These are phyloP conservation scores for Dromas ardeola DNA, from an alignment of 2,113 vertebrate genomes.

Conservation along the genomic window DNA sequence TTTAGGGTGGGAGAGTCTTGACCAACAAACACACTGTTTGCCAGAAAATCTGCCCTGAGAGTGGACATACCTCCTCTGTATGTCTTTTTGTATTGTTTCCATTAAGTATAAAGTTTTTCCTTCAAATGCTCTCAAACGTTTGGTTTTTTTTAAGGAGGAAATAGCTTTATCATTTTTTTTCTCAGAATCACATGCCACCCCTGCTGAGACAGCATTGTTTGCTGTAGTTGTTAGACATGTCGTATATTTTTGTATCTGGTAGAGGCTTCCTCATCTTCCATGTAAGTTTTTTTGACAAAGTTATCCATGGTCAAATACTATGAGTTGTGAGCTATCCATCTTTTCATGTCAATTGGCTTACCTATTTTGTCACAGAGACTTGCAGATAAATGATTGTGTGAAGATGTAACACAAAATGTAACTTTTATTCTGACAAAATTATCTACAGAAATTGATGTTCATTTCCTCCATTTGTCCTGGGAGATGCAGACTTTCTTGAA, in stretches of 20 bases:
- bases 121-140: background rate
- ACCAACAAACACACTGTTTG: background rate
- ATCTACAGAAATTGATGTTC: background rate
- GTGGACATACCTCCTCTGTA: background rate
- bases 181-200: background rate
- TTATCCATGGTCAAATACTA: background rate
- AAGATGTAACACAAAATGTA: background rate
- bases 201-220: background rate
- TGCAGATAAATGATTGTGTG: background rate
- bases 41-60: background rate
- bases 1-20: background rate
- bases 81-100: background rate
- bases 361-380: background rate
- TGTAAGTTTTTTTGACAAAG: background rate
- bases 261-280: background rate
- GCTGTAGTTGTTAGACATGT: background rate
- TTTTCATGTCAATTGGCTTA: background rate
- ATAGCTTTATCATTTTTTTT: background rate
- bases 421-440: background rate
- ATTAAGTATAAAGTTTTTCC: background rate
- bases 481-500: background rate
- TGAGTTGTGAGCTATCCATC: background rate
- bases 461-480: background rate
- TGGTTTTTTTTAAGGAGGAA: background rate
- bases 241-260: background rate